These are phyloP conservation scores for Leptinotarsa juncta DNA, from an alignment of 2,888 invertebrate species.

Conservation along the genomic window DNA sequence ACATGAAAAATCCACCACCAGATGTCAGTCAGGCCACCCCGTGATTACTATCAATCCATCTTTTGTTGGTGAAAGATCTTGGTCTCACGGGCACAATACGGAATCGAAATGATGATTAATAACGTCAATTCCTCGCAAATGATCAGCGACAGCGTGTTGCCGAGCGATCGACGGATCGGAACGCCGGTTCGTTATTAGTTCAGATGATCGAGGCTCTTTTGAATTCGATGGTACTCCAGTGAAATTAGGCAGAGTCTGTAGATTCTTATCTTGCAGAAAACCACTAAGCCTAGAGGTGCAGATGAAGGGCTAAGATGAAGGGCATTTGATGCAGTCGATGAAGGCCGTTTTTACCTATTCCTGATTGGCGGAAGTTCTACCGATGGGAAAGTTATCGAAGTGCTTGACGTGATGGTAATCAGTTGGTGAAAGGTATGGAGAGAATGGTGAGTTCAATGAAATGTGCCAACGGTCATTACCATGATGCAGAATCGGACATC, in stretches of 20 bases:
- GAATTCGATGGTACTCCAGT: not conserved
- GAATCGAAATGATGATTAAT: slow-evolving; percentile 14
- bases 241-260: not conserved
- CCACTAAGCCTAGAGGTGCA: no score
- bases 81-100: slow-evolving; percentile 14
- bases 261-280: no score
- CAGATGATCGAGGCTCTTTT: slow-evolving; percentile 31
- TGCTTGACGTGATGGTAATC: no score
- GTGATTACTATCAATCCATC: slow-evolving; percentile 1
- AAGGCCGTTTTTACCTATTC: no score
- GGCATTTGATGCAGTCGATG: no score
- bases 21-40: not conserved
- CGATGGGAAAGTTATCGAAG: no score
- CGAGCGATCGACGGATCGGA: slow-evolving; percentile 24
- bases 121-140: slow-evolving; percentile 4
- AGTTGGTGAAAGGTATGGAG: no score
- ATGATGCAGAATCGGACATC: no score
- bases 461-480: no score
- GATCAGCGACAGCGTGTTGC: slow-evolving; percentile 16
- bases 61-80: slow-evolving; percentile 8
- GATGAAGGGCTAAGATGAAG: no score
- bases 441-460: no score
- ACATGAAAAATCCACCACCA: not conserved
- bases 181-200: slow-evolving; percentile 26
- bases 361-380: no score